A percentile compares a stretch with the other conserved stretches of the same genome.
These are phyloP conservation scores for Drosophila pruinosa DNA, from an alignment of 1,140 invertebrate genomes.

Conservation along the genomic window DNA sequence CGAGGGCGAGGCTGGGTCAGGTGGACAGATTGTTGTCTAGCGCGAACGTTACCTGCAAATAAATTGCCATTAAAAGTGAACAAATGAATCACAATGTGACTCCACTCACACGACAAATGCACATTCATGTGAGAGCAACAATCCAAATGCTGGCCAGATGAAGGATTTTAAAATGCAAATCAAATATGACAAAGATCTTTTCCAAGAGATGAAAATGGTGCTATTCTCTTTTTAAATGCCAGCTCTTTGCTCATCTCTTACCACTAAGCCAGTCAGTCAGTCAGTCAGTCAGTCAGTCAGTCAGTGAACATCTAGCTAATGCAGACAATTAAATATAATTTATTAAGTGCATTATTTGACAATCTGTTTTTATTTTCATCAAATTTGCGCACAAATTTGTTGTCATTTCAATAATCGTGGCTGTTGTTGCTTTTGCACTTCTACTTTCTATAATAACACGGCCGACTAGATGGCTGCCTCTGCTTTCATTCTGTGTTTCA, in stretches of 20 bases:
- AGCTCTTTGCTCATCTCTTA: too few species aligned
- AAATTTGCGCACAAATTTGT: slow-evolving; percentile 29
- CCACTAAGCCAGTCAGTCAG: neutral
- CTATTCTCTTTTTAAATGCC: neutral
- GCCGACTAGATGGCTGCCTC: slow-evolving; percentile 14
- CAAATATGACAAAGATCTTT: too few species aligned
- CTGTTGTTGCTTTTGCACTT: slow-evolving; percentile 32
- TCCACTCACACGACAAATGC: neutral
- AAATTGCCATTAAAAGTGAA: slow-evolving; percentile 5
- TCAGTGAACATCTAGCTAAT: neutral
- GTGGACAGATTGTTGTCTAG: neutral
- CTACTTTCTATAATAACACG: slow-evolving; percentile 43
- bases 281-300: neutral
- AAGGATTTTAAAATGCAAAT: too few species aligned
- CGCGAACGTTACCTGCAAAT: neutral
- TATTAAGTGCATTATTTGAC: slow-evolving; percentile 26
- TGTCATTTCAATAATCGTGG: slow-evolving; percentile 19
- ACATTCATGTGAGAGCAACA: neutral
- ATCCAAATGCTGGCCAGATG: neutral
- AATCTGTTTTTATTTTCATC: slow-evolving; percentile 34
- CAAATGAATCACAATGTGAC: slow-evolving; percentile 27
- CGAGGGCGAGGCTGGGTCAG: neutral
- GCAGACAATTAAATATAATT: slow-evolving; percentile 19
- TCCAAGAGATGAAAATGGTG: too few species aligned
- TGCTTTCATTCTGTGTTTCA: slow-evolving; percentile 25